Base-by-base conservation (phyloP, 2,888 invertebrate genomes). In the Drosophila ezoana region DNA sequence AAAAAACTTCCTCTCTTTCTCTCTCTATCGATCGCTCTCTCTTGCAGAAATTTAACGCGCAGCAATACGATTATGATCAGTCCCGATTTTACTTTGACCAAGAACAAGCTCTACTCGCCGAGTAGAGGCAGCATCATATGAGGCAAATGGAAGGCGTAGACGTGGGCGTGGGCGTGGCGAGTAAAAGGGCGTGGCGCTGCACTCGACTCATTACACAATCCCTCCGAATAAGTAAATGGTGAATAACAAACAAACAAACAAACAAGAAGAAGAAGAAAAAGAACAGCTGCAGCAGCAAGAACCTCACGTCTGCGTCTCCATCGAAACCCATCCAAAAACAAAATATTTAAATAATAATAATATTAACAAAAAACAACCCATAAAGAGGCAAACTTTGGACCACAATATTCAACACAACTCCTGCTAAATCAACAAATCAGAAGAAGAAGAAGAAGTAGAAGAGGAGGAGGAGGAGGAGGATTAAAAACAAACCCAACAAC, bases 41-140 rank as follows among this genome's bases (percentile, higher is more conserved):
- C 20, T 47, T 10, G 64, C 94, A 97, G 97, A 94, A 97, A 97
- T 92, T 93, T 97, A 89, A 96, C 97, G 81, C 95, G 96, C 93
- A 95, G 96, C 93, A 96, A 96, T 92, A 97, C 97, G 83, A 95
- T 98, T 90, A 95, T 97, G 93, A 96, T 98, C 92, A 96, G 97
- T 93, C 95, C 96, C 88, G 96, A 96, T 91, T 98, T 97, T 94
- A 95, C 95, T 90, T 94, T 98, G 93, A 96, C 96, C 92, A 98
- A 98, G 94, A 97, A 97, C 93, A 98, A 98, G 93, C 93, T 98
- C 87, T 98, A 97, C 94, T 95, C 94, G 94, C 91, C 72, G 91
- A 92, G 86, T 92, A 90, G 86, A 49, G 23, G 37, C 47, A 52
- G 32, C 60, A 45, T 49, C 44, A 47, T 18, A 73, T 41, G 70